Conservation (phyloP, 1,140 invertebrate genomes). For the Brachionus paranguensis region DNA sequence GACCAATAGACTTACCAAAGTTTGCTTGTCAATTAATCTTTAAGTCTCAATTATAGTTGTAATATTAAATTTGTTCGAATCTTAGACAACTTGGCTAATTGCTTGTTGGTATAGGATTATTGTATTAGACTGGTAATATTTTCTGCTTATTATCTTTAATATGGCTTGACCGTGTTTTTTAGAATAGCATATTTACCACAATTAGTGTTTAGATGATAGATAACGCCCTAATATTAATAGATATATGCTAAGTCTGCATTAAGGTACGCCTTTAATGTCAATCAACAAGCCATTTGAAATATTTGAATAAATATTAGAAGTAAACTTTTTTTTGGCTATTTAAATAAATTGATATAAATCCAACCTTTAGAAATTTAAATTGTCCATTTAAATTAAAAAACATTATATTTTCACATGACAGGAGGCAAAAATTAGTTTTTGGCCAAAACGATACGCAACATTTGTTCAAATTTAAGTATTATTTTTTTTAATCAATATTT, state of each 20-base stretch:
- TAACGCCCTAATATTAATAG: background rate
- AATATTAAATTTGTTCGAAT: conserved; percentile 3
- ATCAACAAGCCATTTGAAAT: background rate
- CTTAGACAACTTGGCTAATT: conserved; percentile 6
- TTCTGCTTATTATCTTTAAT: background rate
- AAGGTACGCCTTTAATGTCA: background rate
- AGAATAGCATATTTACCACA: background rate
- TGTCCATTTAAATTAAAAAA: background rate
- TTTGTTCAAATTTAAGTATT: no score
- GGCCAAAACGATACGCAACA: no score
- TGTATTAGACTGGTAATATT: conserved; percentile 15
- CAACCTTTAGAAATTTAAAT: background rate
- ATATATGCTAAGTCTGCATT: background rate
- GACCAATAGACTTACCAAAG: background rate
- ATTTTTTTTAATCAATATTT: no score
- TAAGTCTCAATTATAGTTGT: background rate
- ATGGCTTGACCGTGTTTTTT: background rate
- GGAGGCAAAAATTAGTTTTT: no score
- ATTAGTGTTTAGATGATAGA: background rate
- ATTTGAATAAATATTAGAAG: background rate
- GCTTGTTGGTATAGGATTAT: conserved; percentile 14
- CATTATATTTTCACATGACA: no score
- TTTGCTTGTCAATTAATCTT: conserved; percentile 20
- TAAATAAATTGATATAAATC: background rate
- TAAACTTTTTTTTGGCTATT: background rate